Percentiles rank a stretch among this genome's conserved stretches.
These are phyloP conservation scores for Argyra leucocephala DNA, from an alignment of 2,888 invertebrate species.

Conservation along the genomic window DNA sequence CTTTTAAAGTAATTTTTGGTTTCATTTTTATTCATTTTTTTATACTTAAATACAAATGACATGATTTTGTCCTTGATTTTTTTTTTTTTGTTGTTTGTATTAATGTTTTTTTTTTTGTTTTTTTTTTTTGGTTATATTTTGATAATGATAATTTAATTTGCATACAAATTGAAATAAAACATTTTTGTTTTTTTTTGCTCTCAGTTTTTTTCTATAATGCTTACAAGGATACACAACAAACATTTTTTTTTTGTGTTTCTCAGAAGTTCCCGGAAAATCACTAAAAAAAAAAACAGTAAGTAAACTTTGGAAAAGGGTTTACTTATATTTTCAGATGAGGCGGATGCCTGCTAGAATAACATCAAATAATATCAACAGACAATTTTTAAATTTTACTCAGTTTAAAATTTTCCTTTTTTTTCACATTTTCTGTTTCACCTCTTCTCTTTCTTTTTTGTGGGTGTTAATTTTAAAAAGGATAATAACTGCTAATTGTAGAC, in stretches of 20 bases:
- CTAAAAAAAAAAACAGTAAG: too few relatives aligned
- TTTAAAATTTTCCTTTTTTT: neutral
- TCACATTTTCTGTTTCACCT: neutral
- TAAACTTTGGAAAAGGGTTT: neutral
- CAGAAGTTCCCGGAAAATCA: too few relatives aligned
- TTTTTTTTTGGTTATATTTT: neutral
- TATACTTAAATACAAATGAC: neutral
- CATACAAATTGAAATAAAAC: constrained; percentile 9
- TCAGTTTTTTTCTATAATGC: neutral
- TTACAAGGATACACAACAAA: neutral
- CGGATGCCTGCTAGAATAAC: neutral
- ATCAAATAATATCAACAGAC: neutral
- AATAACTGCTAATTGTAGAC: constrained; percentile 6
- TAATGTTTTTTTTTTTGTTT: neutral
- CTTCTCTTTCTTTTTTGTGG: neutral
- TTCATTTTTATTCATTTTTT: too few relatives aligned
- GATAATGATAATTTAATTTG: constrained; percentile 7
- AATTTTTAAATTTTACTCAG: neutral
- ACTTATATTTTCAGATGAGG: neutral
- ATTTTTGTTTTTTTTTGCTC: neutral
- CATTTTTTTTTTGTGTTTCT: too few relatives aligned
- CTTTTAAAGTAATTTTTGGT: too few relatives aligned
- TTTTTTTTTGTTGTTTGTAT: neutral
- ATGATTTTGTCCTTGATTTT: neutral
- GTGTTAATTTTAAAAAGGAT: constrained; percentile 3